Percentiles rank a stretch among this genome's conserved stretches.
Conservation (phyloP, 2,113 vertebrate species). For the Nothocercus nigrocapillus region DNA sequence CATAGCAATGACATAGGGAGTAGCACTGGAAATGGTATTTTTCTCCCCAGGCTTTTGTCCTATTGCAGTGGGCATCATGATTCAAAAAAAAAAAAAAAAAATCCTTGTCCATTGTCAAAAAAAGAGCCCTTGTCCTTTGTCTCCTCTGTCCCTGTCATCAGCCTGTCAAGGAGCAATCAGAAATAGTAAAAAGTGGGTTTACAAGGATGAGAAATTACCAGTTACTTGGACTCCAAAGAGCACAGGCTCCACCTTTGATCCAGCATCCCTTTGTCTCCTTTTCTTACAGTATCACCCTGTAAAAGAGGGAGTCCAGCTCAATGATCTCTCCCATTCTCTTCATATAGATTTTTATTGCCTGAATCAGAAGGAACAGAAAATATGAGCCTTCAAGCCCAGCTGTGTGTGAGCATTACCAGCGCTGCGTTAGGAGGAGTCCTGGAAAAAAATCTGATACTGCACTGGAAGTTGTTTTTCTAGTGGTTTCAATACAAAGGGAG, state of each 20-base stretch:
- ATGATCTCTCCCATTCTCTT: background rate
- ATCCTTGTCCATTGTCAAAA: no score
- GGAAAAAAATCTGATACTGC: background rate
- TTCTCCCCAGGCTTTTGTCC: background rate
- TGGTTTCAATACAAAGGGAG: background rate
- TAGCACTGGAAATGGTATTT: background rate
- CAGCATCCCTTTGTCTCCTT: constrained; percentile 69
- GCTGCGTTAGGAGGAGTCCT: background rate
- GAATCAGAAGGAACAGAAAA: background rate
- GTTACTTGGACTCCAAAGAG: background rate
- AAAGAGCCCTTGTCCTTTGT: constrained; percentile 77
- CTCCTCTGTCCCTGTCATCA: constrained; percentile 64
- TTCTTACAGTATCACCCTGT: constrained; percentile 73
- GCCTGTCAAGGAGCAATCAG: constrained; percentile 61
- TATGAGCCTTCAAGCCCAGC: background rate
- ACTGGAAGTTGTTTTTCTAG: no score
- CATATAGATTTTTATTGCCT: background rate
- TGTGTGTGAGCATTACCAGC: background rate
- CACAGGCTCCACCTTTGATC: constrained; percentile 73
- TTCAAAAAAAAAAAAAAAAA: no score
- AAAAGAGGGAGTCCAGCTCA: background rate
- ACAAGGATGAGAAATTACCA: background rate
- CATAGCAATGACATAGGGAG: background rate
- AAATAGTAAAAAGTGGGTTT: background rate
- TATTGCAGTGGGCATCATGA: background rate